Evolutionary conservation across 2,113 vertebrate genomes (phyloP), one percentile per base, ranked within the genome.

Genomic region (Cnemophilus loriae): DNA sequence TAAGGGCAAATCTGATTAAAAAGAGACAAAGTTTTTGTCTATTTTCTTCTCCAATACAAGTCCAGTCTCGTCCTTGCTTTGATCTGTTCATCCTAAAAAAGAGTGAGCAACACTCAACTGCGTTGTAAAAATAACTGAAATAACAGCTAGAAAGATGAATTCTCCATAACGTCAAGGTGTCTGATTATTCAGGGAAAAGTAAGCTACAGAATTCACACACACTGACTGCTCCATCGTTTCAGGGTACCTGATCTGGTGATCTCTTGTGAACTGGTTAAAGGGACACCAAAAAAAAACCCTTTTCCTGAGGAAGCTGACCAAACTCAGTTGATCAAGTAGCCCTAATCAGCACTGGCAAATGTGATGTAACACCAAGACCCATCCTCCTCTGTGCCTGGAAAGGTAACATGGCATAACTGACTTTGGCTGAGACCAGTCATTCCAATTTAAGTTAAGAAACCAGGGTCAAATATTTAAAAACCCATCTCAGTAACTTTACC

Each of bases 271-370:
- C 20, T 22, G 27, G 20, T 70, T 61, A 60, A 70, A 70, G 39
- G 18, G 13, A 42, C 30, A 39, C 22, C 23, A 65, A 56, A 14
- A 19, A 55, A 84, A 90, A 35, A 20, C 11, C 8, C 21, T 74
- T 65, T 64, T 65, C 44, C 50, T 26, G 39, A 69, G 52, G 26
- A 71, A 85, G 37, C 3, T 26, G 56, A 6, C 13, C 10, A 3
- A 53, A 35, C 15, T 35, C 59, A 24, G 1, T 9, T 1, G 1
- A 33, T 24, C 35, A 47, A 37, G 23, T 0, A 42, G 23, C 53
- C 33, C 18, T 4, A 41, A 50, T 15, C 39, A 88, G 26, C 65
- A 9, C 59, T 10, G 13, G 19, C 8, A 74, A 21, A 27, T 7
- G 6, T 1, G 17, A 20, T 19, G 7, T 2, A 41, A 32, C 22